Conservation (phyloP, 2,888 invertebrate species). For the Falcaria lacertinaria region DNA sequence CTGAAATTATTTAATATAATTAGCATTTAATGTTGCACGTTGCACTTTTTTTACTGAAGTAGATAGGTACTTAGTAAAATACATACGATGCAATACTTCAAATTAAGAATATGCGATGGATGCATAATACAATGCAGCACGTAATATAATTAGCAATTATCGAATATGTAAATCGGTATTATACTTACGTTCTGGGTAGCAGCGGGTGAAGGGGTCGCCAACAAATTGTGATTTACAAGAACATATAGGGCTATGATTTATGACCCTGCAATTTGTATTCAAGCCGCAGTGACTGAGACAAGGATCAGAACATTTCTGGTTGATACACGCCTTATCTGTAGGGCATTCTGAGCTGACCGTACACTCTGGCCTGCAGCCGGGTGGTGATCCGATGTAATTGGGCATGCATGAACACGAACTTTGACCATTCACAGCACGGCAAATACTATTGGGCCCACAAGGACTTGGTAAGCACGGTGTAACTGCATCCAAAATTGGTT, state of each 20-base stretch:
- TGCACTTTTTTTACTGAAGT: too few relatives aligned
- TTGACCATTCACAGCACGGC: conserved; percentile 84
- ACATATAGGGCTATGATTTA: conserved; percentile 90
- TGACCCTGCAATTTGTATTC: conserved; percentile 85
- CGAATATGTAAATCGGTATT: too few relatives aligned
- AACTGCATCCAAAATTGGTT: conserved; percentile 47
- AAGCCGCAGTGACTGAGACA: conserved; percentile 86
- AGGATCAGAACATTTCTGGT: conserved; percentile 88
- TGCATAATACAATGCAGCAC: too few relatives aligned
- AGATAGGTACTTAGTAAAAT: too few relatives aligned
- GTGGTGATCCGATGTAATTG: conserved; percentile 86
- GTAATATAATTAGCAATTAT: too few relatives aligned
- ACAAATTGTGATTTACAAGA: conserved; percentile 81
- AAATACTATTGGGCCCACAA: conserved; percentile 88
- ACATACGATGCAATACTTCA: too few relatives aligned
- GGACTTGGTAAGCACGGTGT: conserved; percentile 86
- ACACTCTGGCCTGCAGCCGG: conserved; percentile 89
- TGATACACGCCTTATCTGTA: conserved; percentile 85
- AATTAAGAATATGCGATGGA: too few relatives aligned
- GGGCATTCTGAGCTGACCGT: conserved; percentile 88
- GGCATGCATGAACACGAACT: conserved; percentile 88
- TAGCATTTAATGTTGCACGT: too few relatives aligned
- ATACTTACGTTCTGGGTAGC: conserved; percentile 75
- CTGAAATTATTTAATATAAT: conserved; percentile 28
- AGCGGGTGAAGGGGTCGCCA: conserved; percentile 85